A percentile compares a stretch with the other conserved stretches of the same genome.
phyloP scores from a whole-genome alignment of 2,888 invertebrate genomes.

The Amblyjoppa proteus region DNA sequence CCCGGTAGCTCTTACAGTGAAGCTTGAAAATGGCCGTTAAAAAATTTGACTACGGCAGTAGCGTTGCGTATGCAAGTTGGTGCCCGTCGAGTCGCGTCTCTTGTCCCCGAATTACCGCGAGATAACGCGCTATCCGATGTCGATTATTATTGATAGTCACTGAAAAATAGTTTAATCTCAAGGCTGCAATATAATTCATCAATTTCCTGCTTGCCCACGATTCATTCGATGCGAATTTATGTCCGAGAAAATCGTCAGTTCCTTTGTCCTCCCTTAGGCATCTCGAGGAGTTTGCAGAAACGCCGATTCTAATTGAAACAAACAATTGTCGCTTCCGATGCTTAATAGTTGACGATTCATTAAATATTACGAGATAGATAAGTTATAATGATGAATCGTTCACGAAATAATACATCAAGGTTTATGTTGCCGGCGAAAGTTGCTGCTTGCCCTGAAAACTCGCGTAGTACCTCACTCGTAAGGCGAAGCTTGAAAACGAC shows the following conservation, averaged over 20 bases:
- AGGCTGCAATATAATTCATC: neutral
- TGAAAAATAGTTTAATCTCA: neutral
- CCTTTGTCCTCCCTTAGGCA: neutral
- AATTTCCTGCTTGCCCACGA: neutral
- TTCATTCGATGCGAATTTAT: neutral
- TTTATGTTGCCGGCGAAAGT: neutral
- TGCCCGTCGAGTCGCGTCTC: neutral
- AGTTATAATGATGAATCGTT: no score
- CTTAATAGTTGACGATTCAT: neutral
- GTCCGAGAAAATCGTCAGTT: neutral
- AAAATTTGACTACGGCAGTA: no score
- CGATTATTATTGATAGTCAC: neutral
- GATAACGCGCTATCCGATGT: neutral
- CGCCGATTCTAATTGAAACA: neutral
- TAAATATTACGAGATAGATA: neutral
- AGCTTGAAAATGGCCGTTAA: no score
- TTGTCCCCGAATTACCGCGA: neutral
- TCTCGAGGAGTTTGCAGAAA: constrained; percentile 18
- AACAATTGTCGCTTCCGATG: neutral
- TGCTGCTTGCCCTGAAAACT: no score
- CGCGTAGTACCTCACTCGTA: no score
- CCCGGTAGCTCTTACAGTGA: no score
- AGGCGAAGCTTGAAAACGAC: no score
- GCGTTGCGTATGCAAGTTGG: no score
- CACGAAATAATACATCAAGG: neutral